Base-by-base conservation (phyloP, 2,888 invertebrate species). In the Acanthococcus lagerstroemiae region DNA sequence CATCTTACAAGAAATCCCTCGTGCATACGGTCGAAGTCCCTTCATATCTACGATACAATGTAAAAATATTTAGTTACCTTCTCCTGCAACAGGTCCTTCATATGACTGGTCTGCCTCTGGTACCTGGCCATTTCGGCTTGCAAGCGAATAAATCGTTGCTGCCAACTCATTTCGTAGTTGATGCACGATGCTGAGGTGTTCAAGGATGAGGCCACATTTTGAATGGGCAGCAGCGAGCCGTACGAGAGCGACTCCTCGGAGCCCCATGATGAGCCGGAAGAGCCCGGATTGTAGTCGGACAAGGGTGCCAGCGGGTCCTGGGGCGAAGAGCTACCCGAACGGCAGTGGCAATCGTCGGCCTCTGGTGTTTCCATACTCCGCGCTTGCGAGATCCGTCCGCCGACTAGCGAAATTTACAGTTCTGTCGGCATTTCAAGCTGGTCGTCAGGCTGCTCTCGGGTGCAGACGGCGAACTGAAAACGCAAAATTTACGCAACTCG, bases 221-320 rank as follows among this genome's bases (percentile, higher is more conserved):
- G 37, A 37, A 37, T 37, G 12, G 37, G 37, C n/a, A 37, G n/a
- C n/a, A 37, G n/a, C 37, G 37, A 37, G n/a, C 37, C 37, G 37
- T 37, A 37, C 26, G 45, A 45, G 3, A 55, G 15, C 55, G 65
- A 65, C 21, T 55, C 45, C 3, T 55, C 67, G 75, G 72, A 1
- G 71, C 72, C 5, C 76, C 76, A 68, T 74, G 72, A 30, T 73
- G 73, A n/a, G 74, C 76, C 69, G 75, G 77, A 73, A 74, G 77
- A 56, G 72, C 82, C 78, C 71, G 81, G 78, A 71, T 83, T 82
- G 72, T 83, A 79, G 75, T 87, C 84, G 76, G 84, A 84, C 70
- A 90, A 80, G 76, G 87, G 80, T 70, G 87, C 65, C 45, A 65
- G 24, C 15, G 65, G 82, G 45, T 65, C 65, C 5, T 22, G 24